These are phyloP conservation scores for Eleutherodactylus coqui DNA, from an alignment of 2,797 vertebrate genomes.

Conservation along the genomic window DNA sequence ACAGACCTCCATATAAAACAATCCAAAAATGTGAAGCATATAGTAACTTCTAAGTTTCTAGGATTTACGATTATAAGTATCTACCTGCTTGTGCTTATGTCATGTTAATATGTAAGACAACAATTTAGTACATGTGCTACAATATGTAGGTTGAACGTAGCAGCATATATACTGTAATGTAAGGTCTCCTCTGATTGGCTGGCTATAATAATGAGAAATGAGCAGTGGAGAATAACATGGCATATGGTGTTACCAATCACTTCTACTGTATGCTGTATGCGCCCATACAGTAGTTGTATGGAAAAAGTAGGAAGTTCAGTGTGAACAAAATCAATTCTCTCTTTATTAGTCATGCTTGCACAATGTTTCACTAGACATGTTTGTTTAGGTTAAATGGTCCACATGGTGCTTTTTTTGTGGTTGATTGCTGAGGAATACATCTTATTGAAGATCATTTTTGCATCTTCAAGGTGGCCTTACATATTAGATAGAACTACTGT, in stretches of 20 bases:
- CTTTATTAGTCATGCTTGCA: not conserved
- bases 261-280: not conserved
- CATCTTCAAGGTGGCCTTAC: too few relatives aligned
- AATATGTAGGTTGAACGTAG: not conserved
- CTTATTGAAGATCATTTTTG: not conserved
- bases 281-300: not conserved
- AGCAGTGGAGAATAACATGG: not conserved
- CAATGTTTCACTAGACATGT: not conserved
- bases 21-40: not conserved
- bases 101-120: not conserved
- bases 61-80: too few relatives aligned
- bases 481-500: too few relatives aligned
- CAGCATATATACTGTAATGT: not conserved
- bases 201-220: too few relatives aligned
- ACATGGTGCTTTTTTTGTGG: not conserved
- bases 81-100: too few relatives aligned
- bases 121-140: not conserved
- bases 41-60: too few relatives aligned
- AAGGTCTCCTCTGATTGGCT: not conserved
- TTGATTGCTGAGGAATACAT: not conserved
- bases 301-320: not conserved
- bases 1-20: not conserved
- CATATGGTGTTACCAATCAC: not conserved
- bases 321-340: not conserved
- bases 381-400: not conserved